phyloP scores from a whole-genome alignment of 2,888 invertebrate genomes.

The Rotaria socialis region DNA sequence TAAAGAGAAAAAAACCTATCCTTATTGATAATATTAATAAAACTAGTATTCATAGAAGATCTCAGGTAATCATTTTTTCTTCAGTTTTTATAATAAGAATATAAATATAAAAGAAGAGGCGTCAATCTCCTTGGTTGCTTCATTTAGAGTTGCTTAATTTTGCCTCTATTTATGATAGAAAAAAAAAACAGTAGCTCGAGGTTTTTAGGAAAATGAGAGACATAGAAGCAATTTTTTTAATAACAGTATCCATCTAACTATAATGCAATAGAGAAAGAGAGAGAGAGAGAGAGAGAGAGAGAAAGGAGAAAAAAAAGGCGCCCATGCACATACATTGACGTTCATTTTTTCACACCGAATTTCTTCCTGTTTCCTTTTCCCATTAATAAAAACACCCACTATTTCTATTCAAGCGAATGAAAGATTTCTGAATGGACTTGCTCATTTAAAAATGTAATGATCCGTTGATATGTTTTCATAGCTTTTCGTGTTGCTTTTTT shows the following conservation, averaged over 20 bases:
- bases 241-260: neutral
- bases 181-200: neutral
- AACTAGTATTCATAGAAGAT: neutral
- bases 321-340: neutral
- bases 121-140: neutral
- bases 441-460: neutral
- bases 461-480: neutral
- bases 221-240: neutral
- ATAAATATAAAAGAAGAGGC: too few species aligned
- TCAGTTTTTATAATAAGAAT: too few species aligned
- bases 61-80: neutral
- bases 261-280: neutral
- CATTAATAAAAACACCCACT: neutral
- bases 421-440: neutral
- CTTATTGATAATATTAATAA: conserved; percentile 2
- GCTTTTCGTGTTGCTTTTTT: neutral
- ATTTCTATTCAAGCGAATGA: neutral
- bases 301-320: neutral
- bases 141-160: neutral
- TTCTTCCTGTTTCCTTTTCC: conserved; percentile 23
- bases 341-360: conserved; percentile 22
- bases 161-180: neutral
- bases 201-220: neutral
- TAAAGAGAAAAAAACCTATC: neutral
- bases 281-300: neutral